Evolutionary conservation across 2,797 vertebrate species (phyloP).

Genomic region (Gymnocypris eckloni): DNA sequence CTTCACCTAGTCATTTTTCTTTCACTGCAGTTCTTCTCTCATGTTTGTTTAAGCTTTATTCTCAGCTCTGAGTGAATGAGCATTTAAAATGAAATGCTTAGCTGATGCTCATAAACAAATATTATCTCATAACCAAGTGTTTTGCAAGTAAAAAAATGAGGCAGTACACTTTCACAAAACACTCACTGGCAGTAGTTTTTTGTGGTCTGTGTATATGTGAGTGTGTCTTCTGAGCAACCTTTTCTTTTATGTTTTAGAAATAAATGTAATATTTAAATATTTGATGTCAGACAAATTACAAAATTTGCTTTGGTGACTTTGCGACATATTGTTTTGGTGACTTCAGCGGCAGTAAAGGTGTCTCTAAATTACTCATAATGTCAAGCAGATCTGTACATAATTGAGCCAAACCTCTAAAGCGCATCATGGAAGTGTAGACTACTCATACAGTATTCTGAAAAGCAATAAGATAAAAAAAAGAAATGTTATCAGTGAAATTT

Average conservation of each 20-base stretch:
- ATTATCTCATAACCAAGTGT: background rate
- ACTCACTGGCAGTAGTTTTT: background rate
- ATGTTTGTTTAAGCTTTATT: constrained; percentile 2
- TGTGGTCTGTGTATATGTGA: background rate
- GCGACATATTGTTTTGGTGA: background rate
- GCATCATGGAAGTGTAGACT: background rate
- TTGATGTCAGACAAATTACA: background rate
- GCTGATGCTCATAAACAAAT: background rate
- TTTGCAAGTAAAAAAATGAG: background rate
- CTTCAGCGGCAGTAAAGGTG: background rate
- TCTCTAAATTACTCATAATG: constrained; percentile 5
- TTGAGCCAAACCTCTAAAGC: constrained; percentile 8
- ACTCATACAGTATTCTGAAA: background rate
- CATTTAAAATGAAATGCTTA: background rate
- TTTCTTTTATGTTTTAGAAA: background rate
- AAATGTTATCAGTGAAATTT: constrained; percentile 14
- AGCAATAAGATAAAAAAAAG: background rate
- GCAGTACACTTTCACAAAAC: background rate
- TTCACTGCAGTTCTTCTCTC: background rate
- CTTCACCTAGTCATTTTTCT: constrained; percentile 7
- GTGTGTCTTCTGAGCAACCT: background rate
- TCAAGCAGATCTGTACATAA: constrained; percentile 7
- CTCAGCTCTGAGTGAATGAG: background rate
- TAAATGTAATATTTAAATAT: background rate
- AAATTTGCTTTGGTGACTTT: background rate